These are phyloP conservation scores for Pandemis cinnamomeana DNA, from an alignment of 2,888 invertebrate species.

Conservation along the genomic window DNA sequence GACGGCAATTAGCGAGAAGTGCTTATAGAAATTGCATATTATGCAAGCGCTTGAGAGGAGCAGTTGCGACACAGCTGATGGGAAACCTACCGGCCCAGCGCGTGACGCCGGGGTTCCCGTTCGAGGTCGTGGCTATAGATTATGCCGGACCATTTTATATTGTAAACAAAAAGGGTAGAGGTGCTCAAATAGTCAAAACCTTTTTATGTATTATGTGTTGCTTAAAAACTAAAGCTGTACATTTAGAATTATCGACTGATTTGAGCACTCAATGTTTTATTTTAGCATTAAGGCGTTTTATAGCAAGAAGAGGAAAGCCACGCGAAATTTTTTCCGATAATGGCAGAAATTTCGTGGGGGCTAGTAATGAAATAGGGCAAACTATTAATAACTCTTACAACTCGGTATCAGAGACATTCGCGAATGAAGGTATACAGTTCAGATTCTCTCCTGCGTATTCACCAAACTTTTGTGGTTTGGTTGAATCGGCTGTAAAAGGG, in stretches of 20 bases:
- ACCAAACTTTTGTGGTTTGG: slow-evolving; percentile 38
- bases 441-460: slow-evolving; percentile 41
- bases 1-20: slow-evolving; percentile 36
- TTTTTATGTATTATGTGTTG: slow-evolving; percentile 43
- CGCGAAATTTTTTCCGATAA: slow-evolving; percentile 42
- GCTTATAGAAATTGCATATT: slow-evolving; percentile 34
- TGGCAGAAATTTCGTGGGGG: slow-evolving; percentile 44
- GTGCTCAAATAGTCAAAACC: slow-evolving; percentile 38
- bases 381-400: slow-evolving; percentile 24
- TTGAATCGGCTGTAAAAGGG: slow-evolving; percentile 40
- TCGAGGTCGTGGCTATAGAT: slow-evolving; percentile 40
- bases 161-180: slow-evolving; percentile 30
- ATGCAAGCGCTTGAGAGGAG: slow-evolving; percentile 36
- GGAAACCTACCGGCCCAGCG: slow-evolving; percentile 40
- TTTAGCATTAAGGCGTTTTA: slow-evolving; percentile 40
- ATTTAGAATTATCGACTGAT: slow-evolving; percentile 42
- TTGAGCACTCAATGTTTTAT: slow-evolving; percentile 40
- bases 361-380: slow-evolving; percentile 42
- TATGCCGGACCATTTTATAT: slow-evolving; percentile 44
- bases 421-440: slow-evolving; percentile 41
- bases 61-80: slow-evolving; percentile 38
- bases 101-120: slow-evolving; percentile 27
- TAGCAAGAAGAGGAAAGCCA: slow-evolving; percentile 44
- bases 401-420: slow-evolving; percentile 29
- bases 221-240: slow-evolving; percentile 36